A percentile compares a stretch with the other conserved stretches of the same genome.
Conservation (phyloP, 2,113 vertebrate genomes). For the Megalops atlanticus region DNA sequence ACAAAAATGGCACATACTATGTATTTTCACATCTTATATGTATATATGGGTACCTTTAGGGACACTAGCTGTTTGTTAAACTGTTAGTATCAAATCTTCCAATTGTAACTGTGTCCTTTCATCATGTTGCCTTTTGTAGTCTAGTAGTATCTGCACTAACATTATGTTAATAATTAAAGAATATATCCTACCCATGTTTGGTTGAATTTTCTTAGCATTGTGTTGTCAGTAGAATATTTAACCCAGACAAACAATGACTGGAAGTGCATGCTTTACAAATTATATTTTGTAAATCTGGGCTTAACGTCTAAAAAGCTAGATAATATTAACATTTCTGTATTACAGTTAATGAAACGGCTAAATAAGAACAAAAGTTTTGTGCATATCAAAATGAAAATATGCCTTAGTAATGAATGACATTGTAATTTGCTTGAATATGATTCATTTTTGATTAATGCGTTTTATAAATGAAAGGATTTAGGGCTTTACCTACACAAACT, state of each 20-base stretch:
- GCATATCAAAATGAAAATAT: background rate
- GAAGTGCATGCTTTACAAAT: background rate
- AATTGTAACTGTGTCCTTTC: background rate
- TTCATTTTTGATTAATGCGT: background rate
- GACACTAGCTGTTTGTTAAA: background rate
- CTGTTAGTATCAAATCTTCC: background rate
- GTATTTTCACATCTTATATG: conserved; percentile 68
- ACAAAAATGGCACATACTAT: conserved; percentile 69
- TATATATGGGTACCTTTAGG: conserved; percentile 13
- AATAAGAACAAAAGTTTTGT: background rate
- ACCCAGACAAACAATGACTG: background rate
- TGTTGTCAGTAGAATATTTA: background rate
- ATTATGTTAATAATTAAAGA: background rate
- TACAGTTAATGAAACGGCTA: background rate
- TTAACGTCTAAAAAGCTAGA: background rate
- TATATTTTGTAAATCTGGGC: background rate
- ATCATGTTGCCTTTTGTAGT: background rate
- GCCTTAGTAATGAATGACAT: background rate
- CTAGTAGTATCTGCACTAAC: background rate
- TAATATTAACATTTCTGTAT: background rate
- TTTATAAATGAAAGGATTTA: background rate
- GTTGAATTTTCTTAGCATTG: background rate
- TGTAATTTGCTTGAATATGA: background rate
- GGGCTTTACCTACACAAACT: background rate
- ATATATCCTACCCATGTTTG: background rate